These are phyloP conservation scores for Anodontia alba DNA, from an alignment of 2,888 invertebrate species.

Conservation along the genomic window DNA sequence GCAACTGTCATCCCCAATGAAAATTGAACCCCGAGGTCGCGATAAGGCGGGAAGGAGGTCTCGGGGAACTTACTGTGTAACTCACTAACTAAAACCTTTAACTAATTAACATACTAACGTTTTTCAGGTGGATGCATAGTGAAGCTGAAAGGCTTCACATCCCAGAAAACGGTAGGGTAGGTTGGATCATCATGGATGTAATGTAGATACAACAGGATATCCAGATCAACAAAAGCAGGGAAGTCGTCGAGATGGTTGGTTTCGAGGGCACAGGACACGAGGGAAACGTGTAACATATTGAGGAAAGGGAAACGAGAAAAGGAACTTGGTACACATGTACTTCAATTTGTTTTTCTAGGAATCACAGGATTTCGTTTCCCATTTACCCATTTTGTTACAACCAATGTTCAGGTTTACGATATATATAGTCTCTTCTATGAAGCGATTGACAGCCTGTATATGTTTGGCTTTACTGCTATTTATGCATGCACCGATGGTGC, in stretches of 20 bases:
- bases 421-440: constrained; percentile 44
- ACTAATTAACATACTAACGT: background rate
- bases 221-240: constrained; percentile 47
- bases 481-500: constrained; percentile 41
- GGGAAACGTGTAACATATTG: constrained; percentile 37
- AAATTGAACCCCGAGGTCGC: too few relatives aligned
- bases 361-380: constrained; percentile 57
- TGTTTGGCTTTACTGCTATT: constrained; percentile 36
- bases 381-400: constrained; percentile 36
- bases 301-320: constrained; percentile 45
- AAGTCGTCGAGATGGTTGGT: constrained; percentile 52
- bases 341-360: constrained; percentile 55
- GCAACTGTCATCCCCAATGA: too few relatives aligned
- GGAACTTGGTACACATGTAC: constrained; percentile 46
- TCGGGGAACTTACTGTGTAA: constrained; percentile 3
- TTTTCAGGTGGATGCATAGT: constrained; percentile 56
- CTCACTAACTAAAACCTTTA: background rate
- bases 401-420: constrained; percentile 26
- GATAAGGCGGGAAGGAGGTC: too few relatives aligned
- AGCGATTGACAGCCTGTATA: constrained; percentile 31
- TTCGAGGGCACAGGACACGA: constrained; percentile 48
- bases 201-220: constrained; percentile 62
- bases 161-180: constrained; percentile 36
- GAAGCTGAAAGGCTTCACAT: constrained; percentile 47
- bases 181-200: constrained; percentile 59